Base-by-base conservation (phyloP, 2,797 vertebrate species). In the Lemur catta region DNA sequence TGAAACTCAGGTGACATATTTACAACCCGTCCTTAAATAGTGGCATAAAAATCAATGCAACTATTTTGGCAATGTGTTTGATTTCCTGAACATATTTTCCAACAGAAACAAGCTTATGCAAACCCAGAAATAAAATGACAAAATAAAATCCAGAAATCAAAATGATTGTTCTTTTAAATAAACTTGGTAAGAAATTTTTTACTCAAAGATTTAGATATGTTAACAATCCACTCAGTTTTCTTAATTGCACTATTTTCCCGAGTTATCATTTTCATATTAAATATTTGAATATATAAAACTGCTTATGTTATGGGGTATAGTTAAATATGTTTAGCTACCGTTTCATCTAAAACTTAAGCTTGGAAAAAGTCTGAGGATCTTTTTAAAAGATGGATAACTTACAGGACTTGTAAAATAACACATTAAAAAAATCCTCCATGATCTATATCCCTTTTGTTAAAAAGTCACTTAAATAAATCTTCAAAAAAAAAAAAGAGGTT, bases 41-140 rank as follows among this genome's bases (percentile, higher is more conserved):
- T 91, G 84, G 95, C n/a, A 97, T 81, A 91, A 97, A 97, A 93
- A 95, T 86, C 26, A 95, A 55, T 15, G 4, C 7, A 89, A 92
- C 30, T 18, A 67, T 80, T 93, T 89, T 78, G 11, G 3, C 80
- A 71, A 75, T 55, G 0, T 41, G 57, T 95, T 26, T 97, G 80
- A 84, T 91, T 98, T 96, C 84, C 50, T 97, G 92, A 97, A 87
- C 30, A 67, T 92, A 63, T 30, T 94, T 97, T 97, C 52, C 82
- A 98, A 97, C 9, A 97, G 93, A 93, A 86, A 67, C 46, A 94
- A 89, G 78, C 74, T 89, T 97, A 95, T 2, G 9, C 4, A 75
- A 15, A 79, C 94, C 20, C 38, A 87, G 63, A 91, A 95, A 90
- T 71, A 85, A 0, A 90, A 86, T 48, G 26, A 67, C 18, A 43